A percentile compares a stretch with the other conserved stretches of the same genome.
phyloP scores from a whole-genome alignment of 2,797 vertebrate species.

The Crax fasciolata region DNA sequence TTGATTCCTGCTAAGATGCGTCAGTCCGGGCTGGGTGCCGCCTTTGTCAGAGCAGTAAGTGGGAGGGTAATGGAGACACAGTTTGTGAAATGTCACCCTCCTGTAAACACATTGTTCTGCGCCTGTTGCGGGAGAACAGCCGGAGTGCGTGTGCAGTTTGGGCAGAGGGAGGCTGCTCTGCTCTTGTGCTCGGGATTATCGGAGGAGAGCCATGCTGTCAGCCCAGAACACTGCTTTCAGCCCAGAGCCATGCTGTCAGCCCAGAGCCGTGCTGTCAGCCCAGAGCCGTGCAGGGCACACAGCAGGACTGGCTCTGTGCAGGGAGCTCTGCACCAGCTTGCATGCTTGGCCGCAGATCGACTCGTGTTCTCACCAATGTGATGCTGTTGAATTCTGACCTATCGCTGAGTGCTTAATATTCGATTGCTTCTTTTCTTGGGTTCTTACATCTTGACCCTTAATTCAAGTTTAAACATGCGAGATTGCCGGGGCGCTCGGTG shows the following conservation, averaged over 20 bases:
- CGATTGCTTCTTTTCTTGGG: not conserved
- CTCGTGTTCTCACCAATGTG: not conserved
- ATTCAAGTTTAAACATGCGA: not conserved
- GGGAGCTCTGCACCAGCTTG: not conserved
- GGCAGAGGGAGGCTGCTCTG: not conserved
- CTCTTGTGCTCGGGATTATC: not conserved
- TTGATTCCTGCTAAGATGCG: not conserved
- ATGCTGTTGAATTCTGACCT: not conserved
- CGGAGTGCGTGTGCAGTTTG: not conserved
- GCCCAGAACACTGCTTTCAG: too few species aligned
- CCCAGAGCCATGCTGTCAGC: not conserved
- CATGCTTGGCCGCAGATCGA: not conserved
- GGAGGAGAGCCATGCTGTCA: not conserved
- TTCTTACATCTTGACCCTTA: not conserved
- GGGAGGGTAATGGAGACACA: slow-evolving; percentile 21
- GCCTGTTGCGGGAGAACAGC: not conserved
- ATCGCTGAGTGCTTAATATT: not conserved
- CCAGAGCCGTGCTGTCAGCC: not conserved
- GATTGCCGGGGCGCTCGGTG: not conserved
- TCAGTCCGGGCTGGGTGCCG: not conserved
- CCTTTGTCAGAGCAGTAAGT: slow-evolving; percentile 1
- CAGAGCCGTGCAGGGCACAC: not conserved
- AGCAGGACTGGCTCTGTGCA: not conserved
- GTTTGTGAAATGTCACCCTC: slow-evolving; percentile 35
- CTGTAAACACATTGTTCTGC: slow-evolving; percentile 11